A percentile compares a stretch with the other conserved stretches of the same genome.
Evolutionary conservation across 2,888 invertebrate species (phyloP).

Genomic region (Dilophus febrilis): DNA sequence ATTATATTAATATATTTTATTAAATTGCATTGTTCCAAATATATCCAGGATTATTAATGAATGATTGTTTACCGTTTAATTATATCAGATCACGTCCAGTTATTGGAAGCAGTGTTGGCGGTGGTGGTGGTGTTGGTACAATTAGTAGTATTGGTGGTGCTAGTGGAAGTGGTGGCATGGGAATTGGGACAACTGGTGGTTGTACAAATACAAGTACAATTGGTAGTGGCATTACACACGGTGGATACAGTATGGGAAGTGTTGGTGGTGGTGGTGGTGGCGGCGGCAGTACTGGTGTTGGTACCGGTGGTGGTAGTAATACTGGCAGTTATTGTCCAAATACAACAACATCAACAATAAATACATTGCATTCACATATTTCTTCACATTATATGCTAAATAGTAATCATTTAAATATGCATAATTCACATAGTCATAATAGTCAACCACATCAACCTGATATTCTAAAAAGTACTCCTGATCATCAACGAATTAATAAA

Average conservation of each 20-base stretch:
- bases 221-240: too few species aligned
- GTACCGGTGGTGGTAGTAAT: conserved; percentile 18
- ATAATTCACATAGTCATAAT: conserved; percentile 30
- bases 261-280: background rate
- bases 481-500: conserved; percentile 44
- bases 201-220: too few species aligned
- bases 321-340: too few species aligned
- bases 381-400: too few species aligned
- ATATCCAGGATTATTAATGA: background rate
- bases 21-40: background rate
- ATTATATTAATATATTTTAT: background rate
- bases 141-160: too few species aligned
- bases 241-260: conserved; percentile 3
- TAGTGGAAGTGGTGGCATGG: too few species aligned
- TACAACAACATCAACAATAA: conserved; percentile 32
- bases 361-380: conserved; percentile 40
- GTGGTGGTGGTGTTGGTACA: conserved; percentile 22
- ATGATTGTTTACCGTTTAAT: too few species aligned
- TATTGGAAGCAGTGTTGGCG: conserved; percentile 25
- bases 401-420: conserved; percentile 25
- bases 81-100: conserved; percentile 4
- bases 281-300: too few species aligned
- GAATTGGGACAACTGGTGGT: too few species aligned
- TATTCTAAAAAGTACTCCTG: conserved; percentile 71
- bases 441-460: conserved; percentile 46